A percentile compares a stretch with the other conserved stretches of the same genome.
These are phyloP conservation scores for Grallaria varia DNA, from an alignment of 2,113 vertebrate species.

Conservation along the genomic window DNA sequence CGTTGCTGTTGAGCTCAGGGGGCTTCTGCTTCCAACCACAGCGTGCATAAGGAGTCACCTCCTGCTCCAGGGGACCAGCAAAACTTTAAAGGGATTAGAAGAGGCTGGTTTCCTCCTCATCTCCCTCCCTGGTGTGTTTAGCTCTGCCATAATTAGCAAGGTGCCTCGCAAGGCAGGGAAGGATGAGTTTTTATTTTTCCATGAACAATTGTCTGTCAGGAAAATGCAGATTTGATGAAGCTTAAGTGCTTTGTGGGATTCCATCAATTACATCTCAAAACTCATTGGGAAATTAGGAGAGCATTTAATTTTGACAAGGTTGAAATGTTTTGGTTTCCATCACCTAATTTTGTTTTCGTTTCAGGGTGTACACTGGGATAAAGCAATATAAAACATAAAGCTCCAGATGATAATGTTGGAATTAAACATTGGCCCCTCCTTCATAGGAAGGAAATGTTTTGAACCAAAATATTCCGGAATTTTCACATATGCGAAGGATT, in stretches of 20 bases:
- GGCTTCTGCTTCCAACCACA: background rate
- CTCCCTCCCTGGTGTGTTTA: background rate
- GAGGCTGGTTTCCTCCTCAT: background rate
- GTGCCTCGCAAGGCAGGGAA: constrained; percentile 9
- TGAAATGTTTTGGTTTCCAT: constrained; percentile 47
- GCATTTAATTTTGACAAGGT: constrained; percentile 54
- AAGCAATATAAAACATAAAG: background rate
- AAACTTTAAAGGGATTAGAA: background rate
- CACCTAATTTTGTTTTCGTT: constrained; percentile 40
- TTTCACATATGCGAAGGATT: background rate
- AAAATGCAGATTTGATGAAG: constrained; percentile 52
- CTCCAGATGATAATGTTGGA: background rate
- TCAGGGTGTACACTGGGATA: background rate
- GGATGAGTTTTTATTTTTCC: constrained; percentile 33
- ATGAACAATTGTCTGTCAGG: constrained; percentile 36
- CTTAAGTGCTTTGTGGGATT: constrained; percentile 47
- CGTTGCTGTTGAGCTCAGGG: background rate
- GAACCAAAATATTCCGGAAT: background rate
- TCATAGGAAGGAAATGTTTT: background rate
- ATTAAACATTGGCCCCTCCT: background rate
- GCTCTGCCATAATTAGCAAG: constrained; percentile 9
- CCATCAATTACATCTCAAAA: constrained; percentile 45
- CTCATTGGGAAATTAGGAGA: constrained; percentile 50
- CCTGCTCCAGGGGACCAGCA: background rate
- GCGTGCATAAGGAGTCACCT: background rate